Evolutionary conservation across 2,797 vertebrate genomes (phyloP).

Genomic region (Xerus rutilus): DNA sequence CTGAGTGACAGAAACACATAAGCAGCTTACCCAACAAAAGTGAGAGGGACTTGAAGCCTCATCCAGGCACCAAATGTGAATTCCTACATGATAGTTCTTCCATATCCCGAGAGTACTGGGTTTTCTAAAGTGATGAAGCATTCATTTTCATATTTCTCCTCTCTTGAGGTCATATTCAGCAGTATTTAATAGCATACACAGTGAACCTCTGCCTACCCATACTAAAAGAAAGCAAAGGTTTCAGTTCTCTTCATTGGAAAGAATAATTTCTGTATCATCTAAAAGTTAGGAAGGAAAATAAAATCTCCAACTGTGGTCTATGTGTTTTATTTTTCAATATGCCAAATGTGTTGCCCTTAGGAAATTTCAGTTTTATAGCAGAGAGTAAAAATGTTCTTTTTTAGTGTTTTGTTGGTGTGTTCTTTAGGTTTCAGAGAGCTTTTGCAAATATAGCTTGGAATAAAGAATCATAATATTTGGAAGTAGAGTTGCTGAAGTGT

Average conservation of each 20-base stretch:
- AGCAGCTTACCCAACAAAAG: not conserved
- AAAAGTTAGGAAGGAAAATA: constrained; percentile 36
- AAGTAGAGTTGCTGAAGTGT: not conserved
- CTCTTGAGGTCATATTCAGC: not conserved
- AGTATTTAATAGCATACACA: not conserved
- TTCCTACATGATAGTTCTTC: not conserved
- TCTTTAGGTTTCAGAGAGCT: not conserved
- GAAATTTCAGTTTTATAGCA: constrained; percentile 36
- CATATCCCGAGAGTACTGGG: not conserved
- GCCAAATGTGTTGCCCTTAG: constrained; percentile 2
- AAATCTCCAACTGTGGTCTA: not conserved
- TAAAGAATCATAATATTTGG: not conserved
- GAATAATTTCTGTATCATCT: not conserved
- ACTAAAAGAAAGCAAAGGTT: constrained; percentile 2
- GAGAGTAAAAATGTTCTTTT: constrained; percentile 15
- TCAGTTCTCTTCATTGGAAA: constrained; percentile 4
- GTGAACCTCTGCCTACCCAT: not conserved
- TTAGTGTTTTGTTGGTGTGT: constrained; percentile 5
- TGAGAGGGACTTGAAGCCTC: not conserved
- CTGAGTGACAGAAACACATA: not conserved
- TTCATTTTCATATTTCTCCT: constrained; percentile 37
- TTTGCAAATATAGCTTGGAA: not conserved
- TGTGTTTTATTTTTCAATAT: constrained; percentile 60
- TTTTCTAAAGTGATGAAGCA: constrained; percentile 7
- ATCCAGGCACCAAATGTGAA: not conserved